Evolutionary conservation across 2,888 invertebrate genomes (phyloP).

Genomic region (Strigamia maritima): DNA sequence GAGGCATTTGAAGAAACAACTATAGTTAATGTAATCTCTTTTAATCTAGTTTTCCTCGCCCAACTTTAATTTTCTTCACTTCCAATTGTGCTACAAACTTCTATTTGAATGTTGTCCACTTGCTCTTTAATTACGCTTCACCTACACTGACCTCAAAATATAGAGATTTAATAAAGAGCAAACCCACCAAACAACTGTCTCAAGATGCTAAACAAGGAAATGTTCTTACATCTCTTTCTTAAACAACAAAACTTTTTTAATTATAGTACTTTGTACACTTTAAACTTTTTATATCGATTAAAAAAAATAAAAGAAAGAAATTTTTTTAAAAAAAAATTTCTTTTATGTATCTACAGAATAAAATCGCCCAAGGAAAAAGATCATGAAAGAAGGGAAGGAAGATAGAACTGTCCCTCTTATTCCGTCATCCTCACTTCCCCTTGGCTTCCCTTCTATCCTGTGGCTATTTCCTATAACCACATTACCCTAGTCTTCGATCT

Average conservation of each 20-base stretch:
- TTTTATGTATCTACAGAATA: conserved; percentile 1
- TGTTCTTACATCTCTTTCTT: neutral
- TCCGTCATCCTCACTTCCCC: conserved; percentile 30
- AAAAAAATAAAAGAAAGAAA: neutral
- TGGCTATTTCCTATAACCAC: conserved; percentile 19
- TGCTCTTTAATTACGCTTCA: conserved; percentile 17
- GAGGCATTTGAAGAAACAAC: neutral
- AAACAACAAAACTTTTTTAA: neutral
- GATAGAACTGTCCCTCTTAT: conserved; percentile 16
- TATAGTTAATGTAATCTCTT: neutral
- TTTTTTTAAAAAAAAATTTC: neutral
- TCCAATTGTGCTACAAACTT: conserved; percentile 26
- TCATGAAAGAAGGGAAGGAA: conserved; percentile 2
- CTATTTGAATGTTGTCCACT: conserved; percentile 28
- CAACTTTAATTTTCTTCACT: conserved; percentile 23
- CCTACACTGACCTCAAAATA: conserved; percentile 13
- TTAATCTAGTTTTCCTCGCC: neutral
- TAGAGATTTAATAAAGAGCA: conserved; percentile 22
- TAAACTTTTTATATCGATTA: neutral
- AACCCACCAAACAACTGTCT: conserved; percentile 15
- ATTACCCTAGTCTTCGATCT: conserved; percentile 22
- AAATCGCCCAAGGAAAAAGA: conserved; percentile 6
- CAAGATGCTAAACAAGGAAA: conserved; percentile 1
- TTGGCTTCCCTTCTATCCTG: neutral
- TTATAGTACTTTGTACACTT: neutral